phyloP scores from a whole-genome alignment of 2,113 vertebrate species.

The Stictonetta naevosa region DNA sequence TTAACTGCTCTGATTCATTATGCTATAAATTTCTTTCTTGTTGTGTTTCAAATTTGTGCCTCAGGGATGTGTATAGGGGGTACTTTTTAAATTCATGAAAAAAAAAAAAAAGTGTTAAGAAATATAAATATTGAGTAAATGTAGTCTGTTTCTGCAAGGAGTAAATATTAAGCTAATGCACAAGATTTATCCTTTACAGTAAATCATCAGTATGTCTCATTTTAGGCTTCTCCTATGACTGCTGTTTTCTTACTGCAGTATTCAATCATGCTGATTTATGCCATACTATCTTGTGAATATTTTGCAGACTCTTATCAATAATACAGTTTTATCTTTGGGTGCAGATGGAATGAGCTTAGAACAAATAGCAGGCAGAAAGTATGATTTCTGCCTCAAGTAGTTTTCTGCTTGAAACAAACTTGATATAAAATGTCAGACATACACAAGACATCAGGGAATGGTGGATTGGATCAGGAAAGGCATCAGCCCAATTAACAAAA shows the following conservation, averaged over 20 bases:
- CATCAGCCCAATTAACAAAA: not conserved
- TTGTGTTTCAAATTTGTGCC: not conserved
- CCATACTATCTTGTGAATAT: conserved; percentile 22
- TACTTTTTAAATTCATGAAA: conserved; percentile 38
- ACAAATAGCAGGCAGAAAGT: conserved; percentile 11
- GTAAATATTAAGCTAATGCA: conserved; percentile 44
- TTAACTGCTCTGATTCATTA: conserved; percentile 21
- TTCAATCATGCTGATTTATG: conserved; percentile 53
- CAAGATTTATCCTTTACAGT: conserved; percentile 53
- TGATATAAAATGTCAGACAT: not conserved
- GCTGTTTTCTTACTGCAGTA: conserved; percentile 29
- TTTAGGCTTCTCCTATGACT: conserved; percentile 21
- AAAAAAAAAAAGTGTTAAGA: not conserved
- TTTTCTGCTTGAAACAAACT: conserved; percentile 28
- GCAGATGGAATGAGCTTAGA: conserved; percentile 32
- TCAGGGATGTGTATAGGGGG: not conserved
- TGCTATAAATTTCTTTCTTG: conserved; percentile 14
- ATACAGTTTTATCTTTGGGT: conserved; percentile 46
- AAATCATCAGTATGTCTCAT: conserved; percentile 45
- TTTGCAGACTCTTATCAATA: conserved; percentile 51
- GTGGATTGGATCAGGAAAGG: not conserved
- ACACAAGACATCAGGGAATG: not conserved
- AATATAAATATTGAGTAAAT: conserved; percentile 36
- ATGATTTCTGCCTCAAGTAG: not conserved
- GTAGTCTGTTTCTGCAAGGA: not conserved